Evolutionary conservation across 1,140 invertebrate species (phyloP).

Genomic region (Aradophagus sp.): DNA sequence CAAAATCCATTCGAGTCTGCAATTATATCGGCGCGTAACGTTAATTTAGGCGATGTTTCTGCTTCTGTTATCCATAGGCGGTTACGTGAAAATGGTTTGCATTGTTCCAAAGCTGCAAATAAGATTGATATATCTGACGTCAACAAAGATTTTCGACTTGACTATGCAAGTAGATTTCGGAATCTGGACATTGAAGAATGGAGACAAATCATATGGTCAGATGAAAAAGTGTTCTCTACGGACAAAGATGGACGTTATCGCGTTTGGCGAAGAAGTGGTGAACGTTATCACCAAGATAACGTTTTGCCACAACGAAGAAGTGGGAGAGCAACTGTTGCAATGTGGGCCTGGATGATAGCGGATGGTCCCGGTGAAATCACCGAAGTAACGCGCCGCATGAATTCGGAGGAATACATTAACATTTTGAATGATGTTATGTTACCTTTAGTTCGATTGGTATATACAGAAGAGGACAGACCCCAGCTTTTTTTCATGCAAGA

Average conservation of each 20-base stretch:
- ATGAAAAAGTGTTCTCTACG: conserved; percentile 34
- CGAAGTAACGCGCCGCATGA: conserved; percentile 21
- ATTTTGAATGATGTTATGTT: conserved; percentile 24
- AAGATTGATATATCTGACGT: not conserved
- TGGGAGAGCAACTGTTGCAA: conserved; percentile 13
- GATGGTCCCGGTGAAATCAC: conserved; percentile 34
- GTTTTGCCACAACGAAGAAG: conserved; percentile 5
- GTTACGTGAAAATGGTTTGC: not conserved
- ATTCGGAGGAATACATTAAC: conserved; percentile 9
- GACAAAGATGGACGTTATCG: conserved; percentile 6
- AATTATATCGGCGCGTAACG: not conserved
- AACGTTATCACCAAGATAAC: not conserved
- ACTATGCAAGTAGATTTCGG: not conserved
- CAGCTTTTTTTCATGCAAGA: conserved; percentile 18
- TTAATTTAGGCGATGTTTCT: conserved; percentile 5
- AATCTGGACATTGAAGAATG: conserved; percentile 11
- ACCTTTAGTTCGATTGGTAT: conserved; percentile 34
- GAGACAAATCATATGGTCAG: conserved; percentile 12
- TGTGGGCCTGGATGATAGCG: conserved; percentile 47
- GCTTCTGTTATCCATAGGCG: not conserved
- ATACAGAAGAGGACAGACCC: conserved; percentile 6
- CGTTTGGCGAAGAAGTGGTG: conserved; percentile 8
- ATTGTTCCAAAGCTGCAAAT: not conserved
- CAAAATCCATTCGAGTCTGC: conserved; percentile 12
- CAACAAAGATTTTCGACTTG: not conserved